Percentiles rank a stretch among this genome's conserved stretches.
Conservation (phyloP, 2,797 vertebrate genomes). For the Parauchenoglanis punctatus region DNA sequence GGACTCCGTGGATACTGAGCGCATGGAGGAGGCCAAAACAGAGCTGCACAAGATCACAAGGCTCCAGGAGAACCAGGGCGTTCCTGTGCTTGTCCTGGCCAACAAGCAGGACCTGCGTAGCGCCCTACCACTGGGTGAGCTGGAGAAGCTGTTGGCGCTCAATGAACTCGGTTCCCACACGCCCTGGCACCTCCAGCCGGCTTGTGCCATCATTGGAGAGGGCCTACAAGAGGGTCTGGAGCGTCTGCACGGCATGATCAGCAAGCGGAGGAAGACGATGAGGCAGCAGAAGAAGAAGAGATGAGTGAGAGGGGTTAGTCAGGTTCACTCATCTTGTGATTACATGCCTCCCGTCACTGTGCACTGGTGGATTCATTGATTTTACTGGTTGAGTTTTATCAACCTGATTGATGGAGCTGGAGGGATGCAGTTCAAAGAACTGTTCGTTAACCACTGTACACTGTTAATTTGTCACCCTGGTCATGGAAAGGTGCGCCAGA, state of each 20-base stretch:
- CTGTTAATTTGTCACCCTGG: conserved; percentile 50
- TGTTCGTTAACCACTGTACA: conserved; percentile 35
- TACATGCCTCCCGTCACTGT: conserved; percentile 36
- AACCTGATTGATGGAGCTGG: conserved; percentile 42
- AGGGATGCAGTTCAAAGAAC: conserved; percentile 54
- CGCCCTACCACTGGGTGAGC: conserved; percentile 84
- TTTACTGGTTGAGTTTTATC: conserved; percentile 61
- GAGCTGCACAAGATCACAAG: conserved; percentile 95
- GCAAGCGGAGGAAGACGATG: conserved; percentile 86
- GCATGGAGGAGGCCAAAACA: conserved; percentile 89
- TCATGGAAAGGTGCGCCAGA: conserved; percentile 39
- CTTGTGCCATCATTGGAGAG: conserved; percentile 94
- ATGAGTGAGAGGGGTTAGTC: conserved; percentile 62
- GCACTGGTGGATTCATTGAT: conserved; percentile 45
- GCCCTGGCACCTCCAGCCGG: conserved; percentile 89
- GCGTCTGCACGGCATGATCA: conserved; percentile 93
- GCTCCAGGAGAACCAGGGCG: conserved; percentile 91
- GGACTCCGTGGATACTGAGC: conserved; percentile 90
- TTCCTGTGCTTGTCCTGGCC: conserved; percentile 90
- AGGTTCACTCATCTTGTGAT: conserved; percentile 13
- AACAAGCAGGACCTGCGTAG: conserved; percentile 95
- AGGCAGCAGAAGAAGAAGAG: conserved; percentile 91
- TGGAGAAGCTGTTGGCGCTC: conserved; percentile 87
- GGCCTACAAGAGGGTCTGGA: conserved; percentile 92
- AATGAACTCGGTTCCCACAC: conserved; percentile 86